Evolutionary conservation across 2,888 invertebrate species (phyloP), one percentile per base, ranked within the genome.

Genomic region (Drosophila putrida): DNA sequence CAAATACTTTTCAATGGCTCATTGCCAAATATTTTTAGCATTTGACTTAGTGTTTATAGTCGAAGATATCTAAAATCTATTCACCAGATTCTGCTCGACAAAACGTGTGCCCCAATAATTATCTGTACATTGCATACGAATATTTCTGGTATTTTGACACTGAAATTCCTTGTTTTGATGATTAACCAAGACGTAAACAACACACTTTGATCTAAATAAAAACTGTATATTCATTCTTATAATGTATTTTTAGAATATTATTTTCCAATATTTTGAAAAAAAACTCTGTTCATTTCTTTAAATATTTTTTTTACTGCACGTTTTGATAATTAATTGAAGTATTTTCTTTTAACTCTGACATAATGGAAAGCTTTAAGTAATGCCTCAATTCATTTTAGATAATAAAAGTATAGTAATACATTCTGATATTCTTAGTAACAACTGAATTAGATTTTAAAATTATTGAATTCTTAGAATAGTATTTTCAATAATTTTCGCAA

Each of bases 1-100:
- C 50, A 51, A 47, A 57, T 54, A 54, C 47, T 60, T 57, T 75
- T 47, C 5, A 15, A 20, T 71, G 71, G 71, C 76, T 11, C 0
- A 6, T 2, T 44, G 60, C 76, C 76, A 70, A 46, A 28, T 57
- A 28, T 47, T 58, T 68, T 62, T 39, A 31, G 11, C 6, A 58
- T 67, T 72, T 41, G 13, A 41, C 49, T 53, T 25, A 25, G 20
- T 65, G 28, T 49, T 41, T 59, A 59, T 72, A 6, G n/a, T 15
- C 20, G 13, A 15, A 28, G 4, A 28, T 28, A 28, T 35, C 15
- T 6, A 35, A 49, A n/a, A 49, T 6, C 11, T 33, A 33, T 64
- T 33, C 47, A 44, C 4, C 35, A n/a, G 13, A 15, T 27, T 41
- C 39, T 25, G 47, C 6, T 38, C 15, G 33, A 6, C 46, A 33